Evolutionary conservation across 2,797 vertebrate species (phyloP).

Genomic region (Pangasius larnaudii): DNA sequence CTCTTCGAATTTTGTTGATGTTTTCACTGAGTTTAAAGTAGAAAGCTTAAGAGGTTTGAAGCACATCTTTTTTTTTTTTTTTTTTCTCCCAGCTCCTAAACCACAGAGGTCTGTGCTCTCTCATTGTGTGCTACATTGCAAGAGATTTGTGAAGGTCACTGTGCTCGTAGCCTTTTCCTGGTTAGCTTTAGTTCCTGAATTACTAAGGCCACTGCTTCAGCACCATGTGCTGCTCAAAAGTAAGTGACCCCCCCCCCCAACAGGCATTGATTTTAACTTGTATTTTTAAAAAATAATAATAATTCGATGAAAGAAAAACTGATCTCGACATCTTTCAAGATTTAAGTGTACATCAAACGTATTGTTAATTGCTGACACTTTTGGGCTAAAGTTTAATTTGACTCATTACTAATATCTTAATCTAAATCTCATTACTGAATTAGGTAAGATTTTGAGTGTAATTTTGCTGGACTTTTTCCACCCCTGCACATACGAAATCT

Average conservation of each 20-base stretch:
- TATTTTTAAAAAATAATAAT: too few relatives aligned
- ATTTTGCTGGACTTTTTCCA: slow-evolving; percentile 4
- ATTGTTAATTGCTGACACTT: neutral
- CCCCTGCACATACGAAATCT: neutral
- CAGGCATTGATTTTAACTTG: neutral
- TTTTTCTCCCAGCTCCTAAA: neutral
- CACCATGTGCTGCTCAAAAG: neutral
- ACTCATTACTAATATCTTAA: neutral
- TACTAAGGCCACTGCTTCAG: too few relatives aligned
- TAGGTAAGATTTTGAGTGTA: neutral
- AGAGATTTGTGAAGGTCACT: neutral
- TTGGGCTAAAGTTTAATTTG: neutral
- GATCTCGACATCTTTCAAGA: neutral
- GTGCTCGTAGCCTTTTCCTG: slow-evolving; percentile 15
- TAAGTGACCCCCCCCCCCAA: neutral
- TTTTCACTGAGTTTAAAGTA: neutral
- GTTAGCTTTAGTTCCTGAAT: slow-evolving; percentile 22
- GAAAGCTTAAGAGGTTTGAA: slow-evolving; percentile 14
- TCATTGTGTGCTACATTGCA: neutral
- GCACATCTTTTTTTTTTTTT: neutral
- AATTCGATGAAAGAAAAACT: neutral
- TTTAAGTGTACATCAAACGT: neutral
- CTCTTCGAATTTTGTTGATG: slow-evolving; percentile 14
- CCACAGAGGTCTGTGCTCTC: neutral
- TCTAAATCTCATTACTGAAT: neutral